Percentiles rank a stretch among this genome's conserved stretches.
These are phyloP conservation scores for Autographa pulchrina DNA, from an alignment of 2,888 invertebrate species.

Conservation along the genomic window DNA sequence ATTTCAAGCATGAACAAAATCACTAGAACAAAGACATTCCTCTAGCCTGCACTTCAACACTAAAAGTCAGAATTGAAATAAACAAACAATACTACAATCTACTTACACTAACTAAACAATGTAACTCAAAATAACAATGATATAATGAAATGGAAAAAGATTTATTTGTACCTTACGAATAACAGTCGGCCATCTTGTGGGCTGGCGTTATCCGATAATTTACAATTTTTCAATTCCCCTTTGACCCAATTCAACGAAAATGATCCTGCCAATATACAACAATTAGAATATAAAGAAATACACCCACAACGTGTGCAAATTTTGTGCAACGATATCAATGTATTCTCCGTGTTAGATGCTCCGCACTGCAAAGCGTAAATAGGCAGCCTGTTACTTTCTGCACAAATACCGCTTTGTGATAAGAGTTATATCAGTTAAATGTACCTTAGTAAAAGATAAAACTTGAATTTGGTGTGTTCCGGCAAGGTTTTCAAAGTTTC, in stretches of 20 bases:
- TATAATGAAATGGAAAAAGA: slow-evolving; percentile 71
- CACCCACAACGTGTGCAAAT: slow-evolving; percentile 67
- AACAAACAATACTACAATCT: slow-evolving; percentile 56
- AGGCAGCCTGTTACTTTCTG: slow-evolving; percentile 78
- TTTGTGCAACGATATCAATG: slow-evolving; percentile 69
- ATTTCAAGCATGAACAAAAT: slow-evolving; percentile 63
- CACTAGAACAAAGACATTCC: slow-evolving; percentile 80
- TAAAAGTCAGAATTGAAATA: slow-evolving; percentile 49
- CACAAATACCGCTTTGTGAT: slow-evolving; percentile 48
- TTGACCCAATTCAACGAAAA: slow-evolving; percentile 71
- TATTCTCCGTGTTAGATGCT: slow-evolving; percentile 72
- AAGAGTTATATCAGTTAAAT: slow-evolving; percentile 44
- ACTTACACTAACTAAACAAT: slow-evolving; percentile 50
- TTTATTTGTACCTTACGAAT: slow-evolving; percentile 87
- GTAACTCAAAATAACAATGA: slow-evolving; percentile 60
- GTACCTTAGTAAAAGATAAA: slow-evolving; percentile 70
- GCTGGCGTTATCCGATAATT: slow-evolving; percentile 87
- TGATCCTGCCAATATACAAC: slow-evolving; percentile 65
- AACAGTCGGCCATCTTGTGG: slow-evolving; percentile 89
- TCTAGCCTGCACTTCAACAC: slow-evolving; percentile 38
- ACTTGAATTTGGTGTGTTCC: slow-evolving; percentile 62
- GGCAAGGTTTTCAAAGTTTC: slow-evolving; percentile 64
- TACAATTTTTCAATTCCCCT: slow-evolving; percentile 76
- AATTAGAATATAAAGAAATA: slow-evolving; percentile 65
- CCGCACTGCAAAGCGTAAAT: slow-evolving; percentile 83